phyloP scores from a whole-genome alignment of 2,888 invertebrate genomes.

The Morpho helenor region DNA sequence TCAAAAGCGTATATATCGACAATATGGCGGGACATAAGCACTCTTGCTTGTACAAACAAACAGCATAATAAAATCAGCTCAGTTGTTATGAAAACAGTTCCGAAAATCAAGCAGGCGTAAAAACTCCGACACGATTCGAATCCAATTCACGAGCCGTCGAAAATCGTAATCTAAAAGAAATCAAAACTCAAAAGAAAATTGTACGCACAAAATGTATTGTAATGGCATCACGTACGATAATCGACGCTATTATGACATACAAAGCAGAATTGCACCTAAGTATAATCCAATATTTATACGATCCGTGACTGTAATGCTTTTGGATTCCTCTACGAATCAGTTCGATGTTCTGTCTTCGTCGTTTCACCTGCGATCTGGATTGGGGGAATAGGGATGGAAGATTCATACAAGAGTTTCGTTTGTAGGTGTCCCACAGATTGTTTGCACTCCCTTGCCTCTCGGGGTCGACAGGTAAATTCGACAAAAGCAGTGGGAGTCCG shows the following conservation, averaged over 20 bases:
- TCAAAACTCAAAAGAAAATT: conserved; percentile 58
- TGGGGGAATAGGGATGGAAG: conserved; percentile 35
- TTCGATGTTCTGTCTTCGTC: conserved; percentile 30
- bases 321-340: conserved; percentile 32
- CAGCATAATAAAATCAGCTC: conserved; percentile 29
- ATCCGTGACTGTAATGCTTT: conserved; percentile 59
- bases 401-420: conserved; percentile 29
- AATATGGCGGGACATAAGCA: conserved; percentile 22
- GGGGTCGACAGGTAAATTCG: conserved; percentile 66
- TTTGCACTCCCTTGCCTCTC: conserved; percentile 60
- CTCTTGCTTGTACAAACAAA: conserved; percentile 28
- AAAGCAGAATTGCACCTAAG: conserved; percentile 71
- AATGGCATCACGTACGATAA: conserved; percentile 78
- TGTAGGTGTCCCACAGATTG: conserved; percentile 56
- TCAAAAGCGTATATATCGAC: conserved; percentile 20
- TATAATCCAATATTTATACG: conserved; percentile 78
- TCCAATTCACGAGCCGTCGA: conserved; percentile 54
- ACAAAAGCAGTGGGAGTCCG: conserved; percentile 66
- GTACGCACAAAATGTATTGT: conserved; percentile 61
- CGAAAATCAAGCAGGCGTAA: conserved; percentile 57
- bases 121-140: conserved; percentile 49
- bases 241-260: conserved; percentile 76
- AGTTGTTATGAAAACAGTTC: conserved; percentile 33
- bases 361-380: conserved; percentile 18
- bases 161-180: conserved; percentile 68